Evolutionary conservation across 2,797 vertebrate genomes (phyloP).

Genomic region (Perodicticus potto): DNA sequence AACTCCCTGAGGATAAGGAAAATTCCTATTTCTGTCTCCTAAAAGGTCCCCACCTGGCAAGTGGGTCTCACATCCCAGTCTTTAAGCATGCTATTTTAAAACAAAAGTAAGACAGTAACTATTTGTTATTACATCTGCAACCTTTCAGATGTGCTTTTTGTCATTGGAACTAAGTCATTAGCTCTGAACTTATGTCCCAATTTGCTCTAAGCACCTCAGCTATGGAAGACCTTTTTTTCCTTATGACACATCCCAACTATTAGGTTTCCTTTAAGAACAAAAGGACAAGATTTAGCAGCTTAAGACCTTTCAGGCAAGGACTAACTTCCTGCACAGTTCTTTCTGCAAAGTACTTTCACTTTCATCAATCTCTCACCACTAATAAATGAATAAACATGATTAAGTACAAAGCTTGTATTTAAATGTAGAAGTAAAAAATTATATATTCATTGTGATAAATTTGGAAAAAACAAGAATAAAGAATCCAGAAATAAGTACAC

Average conservation of each 20-base stretch:
- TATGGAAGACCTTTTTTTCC: not conserved
- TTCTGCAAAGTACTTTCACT: slow-evolving; percentile 45
- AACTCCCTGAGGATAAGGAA: not conserved
- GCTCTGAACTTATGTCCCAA: not conserved
- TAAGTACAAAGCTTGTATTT: not conserved
- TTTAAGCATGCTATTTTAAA: not conserved
- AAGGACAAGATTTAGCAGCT: not conserved
- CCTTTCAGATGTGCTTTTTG: not conserved
- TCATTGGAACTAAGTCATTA: not conserved
- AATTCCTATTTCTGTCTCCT: not conserved
- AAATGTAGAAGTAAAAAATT: not conserved
- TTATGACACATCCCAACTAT: not conserved
- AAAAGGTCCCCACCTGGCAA: not conserved
- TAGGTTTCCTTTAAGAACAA: slow-evolving; percentile 39
- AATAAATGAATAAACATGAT: not conserved
- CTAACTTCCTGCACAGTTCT: not conserved
- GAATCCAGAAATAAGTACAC: not conserved
- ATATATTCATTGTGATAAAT: not conserved
- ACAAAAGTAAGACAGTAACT: not conserved
- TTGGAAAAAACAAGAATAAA: not conserved
- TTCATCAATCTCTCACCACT: not conserved
- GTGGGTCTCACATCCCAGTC: not conserved
- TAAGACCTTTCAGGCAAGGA: slow-evolving; percentile 10
- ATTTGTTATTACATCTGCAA: not conserved
- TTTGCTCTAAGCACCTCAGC: slow-evolving; percentile 9